Evolutionary conservation across 2,888 invertebrate species (phyloP), one percentile per base, ranked within the genome.

Genomic region (Tribolium freemani): DNA sequence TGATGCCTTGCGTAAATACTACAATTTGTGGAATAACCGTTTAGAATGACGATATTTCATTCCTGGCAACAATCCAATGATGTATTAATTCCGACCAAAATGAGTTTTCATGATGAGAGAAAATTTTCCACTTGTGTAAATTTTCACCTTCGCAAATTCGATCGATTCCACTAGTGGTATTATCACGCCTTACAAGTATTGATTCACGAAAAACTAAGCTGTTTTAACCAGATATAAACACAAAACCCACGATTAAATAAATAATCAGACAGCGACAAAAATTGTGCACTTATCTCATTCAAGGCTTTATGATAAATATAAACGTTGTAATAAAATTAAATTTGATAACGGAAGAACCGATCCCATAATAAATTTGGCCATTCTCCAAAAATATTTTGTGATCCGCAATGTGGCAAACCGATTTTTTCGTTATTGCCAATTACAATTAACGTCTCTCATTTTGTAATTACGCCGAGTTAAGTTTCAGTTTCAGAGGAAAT

Each of bases 101-200:
- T 60, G 45, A 51, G 51, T 30, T 63, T 63, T 30, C 30, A 11
- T n/a, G 20, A 46, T 13, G 10, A 1, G 46, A 20, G 16, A 60
- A 60, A 60, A 48, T 48, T 60, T 60, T 45, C 60, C 16, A 48
- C 48, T 13, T 48, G 16, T 48, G 16, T 21, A 45, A 31, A 48
- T 48, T 54, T 60, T 60, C 45, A 10, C 10, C n/a, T 46, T 10
- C 60, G 38, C 63, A 48, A 51, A 63, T 63, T 63, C 50, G 63
- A 63, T 63, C 63, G 51, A 63, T 63, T 63, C 63, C 5, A 3
- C 63, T 38, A 51, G 8, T 8, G 30, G 63, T 31, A 46, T 46
- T 63, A 63, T 63, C 63, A 63, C 63, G 26, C 63, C 50, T 51
- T 31, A 13, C 26, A 50, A 63, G 50, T 63, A 63, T 63, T 63